These are phyloP conservation scores for Oreochromis grahami DNA, from an alignment of 2,797 vertebrate genomes.

Conservation along the genomic window DNA sequence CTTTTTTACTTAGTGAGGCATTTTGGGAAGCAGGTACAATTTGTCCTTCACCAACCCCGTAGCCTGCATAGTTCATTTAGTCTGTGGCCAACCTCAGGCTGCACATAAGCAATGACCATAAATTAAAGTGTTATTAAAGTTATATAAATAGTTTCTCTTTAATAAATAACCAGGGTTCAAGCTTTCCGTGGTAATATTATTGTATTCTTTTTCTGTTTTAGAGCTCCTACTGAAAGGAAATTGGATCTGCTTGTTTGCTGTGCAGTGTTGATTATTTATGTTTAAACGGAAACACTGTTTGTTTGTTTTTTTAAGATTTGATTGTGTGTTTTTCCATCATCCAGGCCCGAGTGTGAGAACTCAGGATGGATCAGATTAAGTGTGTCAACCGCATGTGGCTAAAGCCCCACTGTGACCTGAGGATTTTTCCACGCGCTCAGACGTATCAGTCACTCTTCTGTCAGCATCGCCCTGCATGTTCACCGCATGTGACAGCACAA, in stretches of 20 bases:
- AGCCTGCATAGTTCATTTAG: not conserved
- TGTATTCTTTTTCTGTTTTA: not conserved
- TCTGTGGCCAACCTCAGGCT: not conserved
- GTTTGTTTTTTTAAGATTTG: fast-evolving
- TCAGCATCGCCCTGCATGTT: not conserved
- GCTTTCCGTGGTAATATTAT: not conserved
- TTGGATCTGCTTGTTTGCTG: not conserved
- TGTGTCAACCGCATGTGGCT: not conserved
- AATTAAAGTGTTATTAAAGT: not conserved
- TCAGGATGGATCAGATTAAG: not conserved
- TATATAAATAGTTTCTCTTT: not conserved
- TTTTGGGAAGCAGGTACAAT: not conserved
- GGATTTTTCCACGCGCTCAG: not conserved
- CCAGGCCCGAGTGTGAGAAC: not conserved
- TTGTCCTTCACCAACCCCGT: not conserved
- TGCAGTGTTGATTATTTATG: not conserved
- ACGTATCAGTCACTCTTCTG: not conserved
- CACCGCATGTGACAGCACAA: not conserved
- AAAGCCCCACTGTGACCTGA: not conserved
- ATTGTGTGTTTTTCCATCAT: constrained; percentile 13
- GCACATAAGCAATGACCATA: not conserved
- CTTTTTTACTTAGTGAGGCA: not conserved
- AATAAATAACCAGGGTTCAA: not conserved
- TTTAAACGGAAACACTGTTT: not conserved
- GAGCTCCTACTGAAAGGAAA: not conserved